Evolutionary conservation across 92 coral and sea anemone species (phyloP).

Genomic region (Paramuricea clavata): DNA sequence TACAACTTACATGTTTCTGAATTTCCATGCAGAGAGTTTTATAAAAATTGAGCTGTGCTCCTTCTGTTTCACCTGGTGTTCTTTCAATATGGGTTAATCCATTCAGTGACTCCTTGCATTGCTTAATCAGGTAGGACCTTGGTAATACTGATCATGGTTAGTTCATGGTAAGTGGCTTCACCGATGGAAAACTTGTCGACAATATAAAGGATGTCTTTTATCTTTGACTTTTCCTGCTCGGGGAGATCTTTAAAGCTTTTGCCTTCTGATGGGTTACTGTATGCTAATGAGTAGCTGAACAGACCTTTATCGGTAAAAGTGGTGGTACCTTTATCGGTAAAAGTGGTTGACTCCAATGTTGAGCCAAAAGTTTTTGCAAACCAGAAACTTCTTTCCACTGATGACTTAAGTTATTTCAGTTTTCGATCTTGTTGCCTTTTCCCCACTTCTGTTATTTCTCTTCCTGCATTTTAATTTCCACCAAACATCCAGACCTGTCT

Average conservation of each 20-base stretch:
- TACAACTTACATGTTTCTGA: constrained; percentile 35
- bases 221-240: constrained; percentile 48
- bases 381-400: constrained; percentile 61
- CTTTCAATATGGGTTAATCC: background rate
- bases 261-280: constrained; percentile 4
- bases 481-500: constrained; percentile 11
- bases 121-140: constrained; percentile 7
- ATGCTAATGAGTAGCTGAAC: constrained; percentile 16
- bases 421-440: constrained; percentile 60
- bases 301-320: constrained; percentile 45
- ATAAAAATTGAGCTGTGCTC: constrained; percentile 18
- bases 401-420: constrained; percentile 37
- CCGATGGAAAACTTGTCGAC: constrained; percentile 43
- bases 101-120: constrained; percentile 24
- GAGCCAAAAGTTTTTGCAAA: constrained; percentile 61
- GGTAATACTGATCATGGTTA: constrained; percentile 16
- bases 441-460: constrained; percentile 21
- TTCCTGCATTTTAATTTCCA: constrained; percentile 26
- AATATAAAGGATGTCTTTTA: constrained; percentile 45
- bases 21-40: constrained; percentile 9
- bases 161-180: constrained; percentile 40
- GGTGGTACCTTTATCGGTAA: too few relatives aligned
- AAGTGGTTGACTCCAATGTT: constrained; percentile 18
- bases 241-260: constrained; percentile 41
- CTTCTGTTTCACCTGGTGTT: constrained; percentile 30